phyloP scores from a whole-genome alignment of 2,888 invertebrate species.

The Amaurobius ferox region DNA sequence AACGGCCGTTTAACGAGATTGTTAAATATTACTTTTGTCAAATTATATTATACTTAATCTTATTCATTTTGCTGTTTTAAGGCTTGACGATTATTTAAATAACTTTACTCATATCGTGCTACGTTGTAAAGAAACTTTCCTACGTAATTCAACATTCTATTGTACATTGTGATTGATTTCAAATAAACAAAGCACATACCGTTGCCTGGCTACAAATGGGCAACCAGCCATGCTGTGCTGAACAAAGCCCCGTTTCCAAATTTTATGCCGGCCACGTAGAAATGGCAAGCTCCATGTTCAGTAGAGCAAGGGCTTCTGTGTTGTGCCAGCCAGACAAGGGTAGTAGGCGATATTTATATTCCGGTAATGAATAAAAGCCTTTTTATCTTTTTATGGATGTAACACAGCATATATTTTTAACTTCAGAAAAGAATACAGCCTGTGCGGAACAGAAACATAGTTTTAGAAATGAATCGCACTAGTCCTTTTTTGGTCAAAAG shows the following conservation, averaged over 20 bases:
- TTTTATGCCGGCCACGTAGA: slow-evolving; percentile 45
- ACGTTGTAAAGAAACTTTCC: not conserved
- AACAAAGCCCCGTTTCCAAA: slow-evolving; percentile 31
- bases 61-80: too few species aligned
- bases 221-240: slow-evolving; percentile 42
- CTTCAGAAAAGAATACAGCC: too few species aligned
- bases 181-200: slow-evolving; percentile 38
- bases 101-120: too few species aligned
- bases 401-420: not conserved
- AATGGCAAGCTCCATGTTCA: slow-evolving; percentile 29
- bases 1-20: too few species aligned
- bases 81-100: too few species aligned
- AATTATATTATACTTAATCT: too few species aligned
- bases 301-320: slow-evolving; percentile 26
- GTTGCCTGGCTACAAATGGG: slow-evolving; percentile 60
- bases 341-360: slow-evolving; percentile 10
- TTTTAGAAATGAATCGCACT: too few species aligned
- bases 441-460: too few species aligned
- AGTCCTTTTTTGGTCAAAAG: too few species aligned
- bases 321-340: slow-evolving; percentile 14
- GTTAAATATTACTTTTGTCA: too few species aligned
- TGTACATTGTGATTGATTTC: slow-evolving; percentile 40
- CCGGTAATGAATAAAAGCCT: slow-evolving; percentile 13
- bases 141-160: slow-evolving; percentile 4
- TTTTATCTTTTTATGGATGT: not conserved